Evolutionary conservation across 2,888 invertebrate genomes (phyloP).

Genomic region (Gymnocheta viridis): DNA sequence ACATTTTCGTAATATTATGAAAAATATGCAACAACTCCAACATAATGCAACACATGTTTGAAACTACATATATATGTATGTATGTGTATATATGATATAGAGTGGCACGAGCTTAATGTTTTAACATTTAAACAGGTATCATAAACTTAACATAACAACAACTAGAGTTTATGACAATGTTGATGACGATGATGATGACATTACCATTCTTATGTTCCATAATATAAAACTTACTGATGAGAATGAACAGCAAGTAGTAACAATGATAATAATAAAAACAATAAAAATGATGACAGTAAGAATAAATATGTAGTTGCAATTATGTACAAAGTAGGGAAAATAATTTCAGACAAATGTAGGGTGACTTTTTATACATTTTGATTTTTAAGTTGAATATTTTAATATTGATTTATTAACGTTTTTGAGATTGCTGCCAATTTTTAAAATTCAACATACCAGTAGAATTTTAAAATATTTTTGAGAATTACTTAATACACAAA

Average conservation of each 20-base stretch:
- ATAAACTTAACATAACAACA: slow-evolving; percentile 57
- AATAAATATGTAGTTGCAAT: too few species aligned
- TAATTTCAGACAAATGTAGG: too few species aligned
- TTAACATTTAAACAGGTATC: slow-evolving; percentile 69
- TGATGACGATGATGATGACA: slow-evolving; percentile 62
- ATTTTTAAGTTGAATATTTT: too few species aligned
- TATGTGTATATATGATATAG: slow-evolving; percentile 15
- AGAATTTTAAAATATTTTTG: too few species aligned
- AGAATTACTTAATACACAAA: too few species aligned
- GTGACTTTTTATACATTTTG: too few species aligned
- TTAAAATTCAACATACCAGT: too few species aligned
- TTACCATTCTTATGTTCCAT: slow-evolving; percentile 51
- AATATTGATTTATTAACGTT: too few species aligned
- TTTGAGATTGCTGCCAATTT: too few species aligned
- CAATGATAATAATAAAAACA: slow-evolving; percentile 18
- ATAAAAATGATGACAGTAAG: slow-evolving; percentile 9
- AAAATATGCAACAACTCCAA: slow-evolving; percentile 18
- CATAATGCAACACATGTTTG: slow-evolving; percentile 47
- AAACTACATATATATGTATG: not conserved
- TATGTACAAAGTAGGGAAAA: too few species aligned
- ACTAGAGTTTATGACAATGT: slow-evolving; percentile 58
- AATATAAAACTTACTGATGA: slow-evolving; percentile 19
- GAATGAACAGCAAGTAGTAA: slow-evolving; percentile 20
- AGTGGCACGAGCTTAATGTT: slow-evolving; percentile 70
- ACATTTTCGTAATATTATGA: slow-evolving; percentile 50